These are phyloP conservation scores for Anomalospiza imberbis DNA, from an alignment of 2,797 vertebrate genomes.

Conservation along the genomic window DNA sequence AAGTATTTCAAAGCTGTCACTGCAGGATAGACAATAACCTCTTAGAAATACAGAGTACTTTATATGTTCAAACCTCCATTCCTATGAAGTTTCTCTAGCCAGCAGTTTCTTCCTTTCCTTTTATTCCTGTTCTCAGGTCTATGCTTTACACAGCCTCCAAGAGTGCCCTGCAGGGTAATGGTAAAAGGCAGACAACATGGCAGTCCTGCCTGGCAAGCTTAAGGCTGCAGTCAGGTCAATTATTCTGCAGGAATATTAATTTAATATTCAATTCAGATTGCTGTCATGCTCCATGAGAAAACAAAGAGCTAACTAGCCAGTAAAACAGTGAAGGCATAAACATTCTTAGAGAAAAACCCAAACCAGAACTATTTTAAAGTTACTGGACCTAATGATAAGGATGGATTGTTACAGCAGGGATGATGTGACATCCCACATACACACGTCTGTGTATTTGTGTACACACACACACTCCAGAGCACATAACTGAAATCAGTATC, in stretches of 20 bases:
- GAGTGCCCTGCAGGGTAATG: not conserved
- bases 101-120: not conserved
- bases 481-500: not conserved
- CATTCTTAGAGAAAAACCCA: not conserved
- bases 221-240: not conserved
- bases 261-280: not conserved
- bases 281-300: not conserved
- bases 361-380: not conserved
- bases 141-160: not conserved
- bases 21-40: not conserved
- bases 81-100: constrained; percentile 2
- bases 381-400: not conserved
- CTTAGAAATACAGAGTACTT: not conserved
- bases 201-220: not conserved
- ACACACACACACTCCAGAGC: not conserved
- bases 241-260: not conserved
- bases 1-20: constrained; percentile 13
- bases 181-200: not conserved
- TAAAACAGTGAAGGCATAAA: not conserved
- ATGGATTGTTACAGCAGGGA: not conserved
- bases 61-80: not conserved
- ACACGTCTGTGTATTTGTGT: not conserved
- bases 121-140: not conserved
- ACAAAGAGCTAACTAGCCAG: not conserved
- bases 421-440: not conserved